Evolutionary conservation across 2,888 invertebrate genomes (phyloP), one percentile per base, ranked within the genome.

Genomic region (Hydrotaea cyrtoneurina): DNA sequence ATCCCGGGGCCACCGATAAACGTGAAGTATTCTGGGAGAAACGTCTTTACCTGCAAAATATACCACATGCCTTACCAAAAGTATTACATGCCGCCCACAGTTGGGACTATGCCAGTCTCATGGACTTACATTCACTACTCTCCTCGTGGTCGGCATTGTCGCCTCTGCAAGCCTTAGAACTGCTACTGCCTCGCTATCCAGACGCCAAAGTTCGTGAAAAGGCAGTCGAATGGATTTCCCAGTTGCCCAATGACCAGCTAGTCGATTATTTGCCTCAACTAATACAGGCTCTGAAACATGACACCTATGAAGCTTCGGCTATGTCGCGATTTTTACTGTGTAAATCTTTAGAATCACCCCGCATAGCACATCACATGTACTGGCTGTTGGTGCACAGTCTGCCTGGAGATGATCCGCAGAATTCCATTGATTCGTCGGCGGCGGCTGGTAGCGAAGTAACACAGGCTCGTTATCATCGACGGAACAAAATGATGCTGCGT

Each of bases 281-380:
- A 13, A 95, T 98, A 59, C 98, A 98, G 93, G 98, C 96, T 85
- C 93, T 97, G 89, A 97, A 96, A 87, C 97, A 96, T 92, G 98
- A 97, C 93, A 98, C 96, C 0, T 98, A 97, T 90, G 98, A 98
- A 91, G 95, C 96, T 62, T 98, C 98, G 15, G 95, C 97, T 0
- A 93, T 99, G 77, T 96, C 98, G 0, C 93, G 94, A 87, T 96
- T 98, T 89, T 93, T 98, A 71, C 92, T 98, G 21, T 96, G 97
- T 85, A 95, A 97, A 83, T 95, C 98, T 0, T 93, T 98, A 80
- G 94, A 95, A 39, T 97, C 97, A 17, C 97, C 98, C 0, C 94
- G 98, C 76, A 96, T 99, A 75, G 98, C 99, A 0, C 99, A 99
- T 93, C 95, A 96, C 89, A 94, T 99, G 88, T 99, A 98, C 92